Conservation (phyloP, 2,888 invertebrate genomes). For the Andrena marginata region DNA sequence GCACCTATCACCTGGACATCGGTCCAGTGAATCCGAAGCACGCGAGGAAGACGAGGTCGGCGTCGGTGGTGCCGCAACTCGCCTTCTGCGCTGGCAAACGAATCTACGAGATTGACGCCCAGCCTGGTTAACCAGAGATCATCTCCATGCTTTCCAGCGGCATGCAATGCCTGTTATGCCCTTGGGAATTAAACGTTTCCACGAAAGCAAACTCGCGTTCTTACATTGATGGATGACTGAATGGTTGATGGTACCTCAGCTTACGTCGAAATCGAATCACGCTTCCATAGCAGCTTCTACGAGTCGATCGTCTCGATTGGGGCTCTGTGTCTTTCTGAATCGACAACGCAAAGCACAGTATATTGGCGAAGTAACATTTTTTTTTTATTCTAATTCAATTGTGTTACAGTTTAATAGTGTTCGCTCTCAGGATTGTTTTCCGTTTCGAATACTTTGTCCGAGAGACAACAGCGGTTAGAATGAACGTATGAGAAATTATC, state of each 20-base stretch:
- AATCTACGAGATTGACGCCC: slow-evolving; percentile 86
- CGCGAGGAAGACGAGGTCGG: slow-evolving; percentile 59
- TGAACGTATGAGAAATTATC: slow-evolving; percentile 56
- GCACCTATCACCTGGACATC: slow-evolving; percentile 87
- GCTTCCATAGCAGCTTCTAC: too few species aligned
- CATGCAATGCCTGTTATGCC: background rate
- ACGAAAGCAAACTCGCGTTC: background rate
- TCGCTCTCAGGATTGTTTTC: slow-evolving; percentile 34
- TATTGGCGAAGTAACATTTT: slow-evolving; percentile 46
- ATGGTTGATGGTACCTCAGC: background rate
- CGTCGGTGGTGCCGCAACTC: slow-evolving; percentile 86
- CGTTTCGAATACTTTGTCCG: slow-evolving; percentile 20
- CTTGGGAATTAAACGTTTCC: slow-evolving; percentile 22
- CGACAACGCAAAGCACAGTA: slow-evolving; percentile 22
- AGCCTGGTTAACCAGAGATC: slow-evolving; percentile 33
- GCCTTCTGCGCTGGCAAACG: slow-evolving; percentile 87
- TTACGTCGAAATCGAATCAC: too few species aligned
- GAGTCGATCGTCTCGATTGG: too few species aligned
- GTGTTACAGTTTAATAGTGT: slow-evolving; percentile 50
- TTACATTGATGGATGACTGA: background rate
- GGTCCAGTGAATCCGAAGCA: slow-evolving; percentile 83
- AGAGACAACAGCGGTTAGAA: slow-evolving; percentile 38
- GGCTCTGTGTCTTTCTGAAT: background rate
- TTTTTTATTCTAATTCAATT: slow-evolving; percentile 49
- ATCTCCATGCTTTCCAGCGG: background rate